Evolutionary conservation across 2,797 vertebrate genomes (phyloP), one percentile per base, ranked within the genome.

Genomic region (Aplochiton taeniatus): DNA sequence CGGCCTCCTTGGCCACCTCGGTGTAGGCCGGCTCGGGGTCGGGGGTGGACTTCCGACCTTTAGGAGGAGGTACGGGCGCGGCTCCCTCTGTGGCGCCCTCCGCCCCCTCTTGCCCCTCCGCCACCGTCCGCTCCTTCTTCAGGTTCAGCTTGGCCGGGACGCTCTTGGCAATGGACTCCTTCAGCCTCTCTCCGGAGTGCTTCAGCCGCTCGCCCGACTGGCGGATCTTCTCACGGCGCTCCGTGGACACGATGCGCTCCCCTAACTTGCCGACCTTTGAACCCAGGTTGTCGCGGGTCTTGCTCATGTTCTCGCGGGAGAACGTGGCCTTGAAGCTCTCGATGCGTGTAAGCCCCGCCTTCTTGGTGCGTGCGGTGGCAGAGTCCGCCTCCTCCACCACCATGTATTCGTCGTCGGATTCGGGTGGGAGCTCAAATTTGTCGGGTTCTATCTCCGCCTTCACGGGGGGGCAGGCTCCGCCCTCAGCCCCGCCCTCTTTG

Each of bases 321-420:
- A 99, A 98, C 0, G 96, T 95, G 67, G 95, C 94, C 86, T 95
- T 99, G 82, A 99, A 93, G 81, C 95, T 97, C 89, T 97, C 95
- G 10, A 99, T 97, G 75, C 90, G 94, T 12, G 92, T 95, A 89
- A 95, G 92, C 67, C 97, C 96, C 0, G 93, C 91, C 87, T 96
- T 98, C 85, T 94, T 98, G 69, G 94, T 69, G 44, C 88, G 93
- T 17, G 91, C 91, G 47, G 89, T 81, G 8, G 94, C 90, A 11
- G 87, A 86, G 43, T 90, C 88, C 0, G 84, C 89, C 83, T 98
- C 97, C 87, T 96, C 95, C 0, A 96, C 89, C 20, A 94, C 95
- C 90, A 97, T 96, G 76, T 98, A 97, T 89, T 99, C 97, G 73
- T 98, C 97, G 0, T 97, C 98, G 0, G 97, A 99, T 45, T 97